phyloP scores from a whole-genome alignment of 2,113 vertebrate genomes.

The Kryptolebias marmoratus region DNA sequence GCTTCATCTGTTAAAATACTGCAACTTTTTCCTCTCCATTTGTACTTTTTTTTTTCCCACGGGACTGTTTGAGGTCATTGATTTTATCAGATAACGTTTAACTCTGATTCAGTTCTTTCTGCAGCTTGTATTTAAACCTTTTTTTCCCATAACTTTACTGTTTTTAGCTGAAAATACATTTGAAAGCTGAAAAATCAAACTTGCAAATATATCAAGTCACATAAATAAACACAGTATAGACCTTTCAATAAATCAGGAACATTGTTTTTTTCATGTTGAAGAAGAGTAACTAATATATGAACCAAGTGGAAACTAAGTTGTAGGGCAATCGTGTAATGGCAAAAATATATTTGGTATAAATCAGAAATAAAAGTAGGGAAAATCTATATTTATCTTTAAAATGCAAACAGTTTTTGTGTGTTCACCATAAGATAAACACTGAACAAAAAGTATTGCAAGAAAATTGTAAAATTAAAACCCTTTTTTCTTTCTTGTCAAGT shows the following conservation, averaged over 20 bases:
- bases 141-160: not conserved
- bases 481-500: too few species aligned
- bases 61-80: not conserved
- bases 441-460: too few species aligned
- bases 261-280: not conserved
- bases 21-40: not conserved
- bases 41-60: not conserved
- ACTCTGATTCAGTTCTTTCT: not conserved
- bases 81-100: not conserved
- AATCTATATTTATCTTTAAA: too few species aligned
- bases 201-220: not conserved
- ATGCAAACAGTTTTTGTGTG: too few species aligned
- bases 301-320: too few species aligned
- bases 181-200: too few species aligned
- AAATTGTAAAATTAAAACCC: too few species aligned
- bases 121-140: not conserved
- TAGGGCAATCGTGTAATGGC: too few species aligned
- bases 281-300: not conserved
- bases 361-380: too few species aligned
- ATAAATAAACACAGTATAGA: not conserved
- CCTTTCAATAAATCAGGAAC: not conserved
- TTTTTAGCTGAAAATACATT: not conserved
- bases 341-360: too few species aligned
- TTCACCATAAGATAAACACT: too few species aligned
- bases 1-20: not conserved